Evolutionary conservation across 2,797 vertebrate genomes (phyloP), one percentile per base, ranked within the genome.

Genomic region (Enteromius afrohamiltoni): DNA sequence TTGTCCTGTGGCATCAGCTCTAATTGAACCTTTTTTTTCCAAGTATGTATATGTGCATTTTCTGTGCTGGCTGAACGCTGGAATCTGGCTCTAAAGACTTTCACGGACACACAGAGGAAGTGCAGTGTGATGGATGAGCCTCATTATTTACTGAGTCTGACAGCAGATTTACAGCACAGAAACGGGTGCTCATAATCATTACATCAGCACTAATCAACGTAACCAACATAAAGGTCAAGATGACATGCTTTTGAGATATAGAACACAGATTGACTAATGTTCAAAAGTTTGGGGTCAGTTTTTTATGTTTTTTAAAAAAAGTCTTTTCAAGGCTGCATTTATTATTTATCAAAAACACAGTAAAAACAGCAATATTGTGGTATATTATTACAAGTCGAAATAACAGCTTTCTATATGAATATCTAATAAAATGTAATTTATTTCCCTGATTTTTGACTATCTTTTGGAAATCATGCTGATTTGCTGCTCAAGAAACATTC

Each of bases 81-180:
- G 49, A 53, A 64, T 78, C 53, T 42, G 53, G 4, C 53, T 29
- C 14, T 77, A 5, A 60, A 58, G 74, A 76, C 53, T 16, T 37
- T 10, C n/a, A 16, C n/a, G 3, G 74, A 75, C 53, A 26, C 74
- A 26, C 17, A 31, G 34, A 78, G 58, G 76, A 62, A 49, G 77
- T 68, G 19, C 31, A 2, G 42, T 2, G 58, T 68, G 77, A 68
- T 78, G 26, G 23, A 79, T 68, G 64, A 34, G 77, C 64, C 34
- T 68, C 45, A 53, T 79, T 79, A 37, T 79, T 79, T 53, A 79
- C 77, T 23, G 23, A 23, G 60, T 45, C 14, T 6, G 26, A 31
- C 58, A 29, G 58, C 23, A 78, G 58, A 31, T 78, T 65, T 78
- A 65, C 40, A 65, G 77, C n/a, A 53, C 47, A 34, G 29, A 55